These are phyloP conservation scores for Sweltsa coloradensis DNA, from an alignment of 1,140 invertebrate genomes.

Conservation along the genomic window DNA sequence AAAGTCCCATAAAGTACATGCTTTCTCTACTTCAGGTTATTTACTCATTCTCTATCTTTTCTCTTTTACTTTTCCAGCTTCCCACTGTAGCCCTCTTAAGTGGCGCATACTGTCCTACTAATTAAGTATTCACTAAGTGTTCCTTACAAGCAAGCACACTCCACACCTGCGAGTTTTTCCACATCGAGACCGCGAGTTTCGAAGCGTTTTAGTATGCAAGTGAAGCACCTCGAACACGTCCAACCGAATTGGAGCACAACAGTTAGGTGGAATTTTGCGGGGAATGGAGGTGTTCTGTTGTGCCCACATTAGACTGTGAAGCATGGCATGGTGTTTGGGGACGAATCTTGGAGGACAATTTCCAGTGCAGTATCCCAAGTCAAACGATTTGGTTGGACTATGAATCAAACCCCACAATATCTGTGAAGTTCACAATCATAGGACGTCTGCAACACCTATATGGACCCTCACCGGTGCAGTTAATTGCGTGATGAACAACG, in stretches of 20 bases:
- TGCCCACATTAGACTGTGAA: slow-evolving; percentile 55
- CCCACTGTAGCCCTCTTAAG: too few relatives aligned
- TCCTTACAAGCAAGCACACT: slow-evolving; percentile 62
- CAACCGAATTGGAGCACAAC: slow-evolving; percentile 58
- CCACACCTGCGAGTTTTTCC: slow-evolving; percentile 59
- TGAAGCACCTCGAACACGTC: slow-evolving; percentile 53
- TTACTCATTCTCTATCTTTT: too few relatives aligned
- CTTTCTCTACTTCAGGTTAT: too few relatives aligned
- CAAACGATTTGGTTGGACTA: slow-evolving; percentile 55
- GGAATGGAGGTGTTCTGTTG: slow-evolving; percentile 34
- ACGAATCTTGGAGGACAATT: slow-evolving; percentile 55
- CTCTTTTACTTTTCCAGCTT: too few relatives aligned
- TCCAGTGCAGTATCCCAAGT: slow-evolving; percentile 59
- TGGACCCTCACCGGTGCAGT: slow-evolving; percentile 35
- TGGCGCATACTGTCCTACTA: too few relatives aligned
- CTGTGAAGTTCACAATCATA: slow-evolving; percentile 49
- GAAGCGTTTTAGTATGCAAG: slow-evolving; percentile 46
- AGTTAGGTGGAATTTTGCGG: slow-evolving; percentile 47
- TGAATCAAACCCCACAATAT: slow-evolving; percentile 56
- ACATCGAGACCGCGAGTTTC: slow-evolving; percentile 52
- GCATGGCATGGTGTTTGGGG: slow-evolving; percentile 53
- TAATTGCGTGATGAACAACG: slow-evolving; percentile 30
- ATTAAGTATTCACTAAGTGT: too few relatives aligned
- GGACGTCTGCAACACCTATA: slow-evolving; percentile 53
- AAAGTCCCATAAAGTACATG: too few relatives aligned